phyloP scores from a whole-genome alignment of 2,113 vertebrate species.

The Eidolon helvum region DNA sequence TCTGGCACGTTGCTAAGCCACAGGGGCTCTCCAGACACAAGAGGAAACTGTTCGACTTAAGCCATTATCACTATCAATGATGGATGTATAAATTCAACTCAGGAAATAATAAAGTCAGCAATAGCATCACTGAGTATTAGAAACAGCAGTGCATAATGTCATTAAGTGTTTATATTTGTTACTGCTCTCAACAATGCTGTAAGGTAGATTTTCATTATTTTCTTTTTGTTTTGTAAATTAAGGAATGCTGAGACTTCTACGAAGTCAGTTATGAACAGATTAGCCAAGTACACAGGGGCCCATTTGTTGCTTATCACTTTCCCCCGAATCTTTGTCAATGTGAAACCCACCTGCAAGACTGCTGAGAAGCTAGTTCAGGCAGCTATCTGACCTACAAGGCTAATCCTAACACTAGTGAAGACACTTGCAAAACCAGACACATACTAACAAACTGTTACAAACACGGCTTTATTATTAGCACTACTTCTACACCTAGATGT shows the following conservation, averaged over 20 bases:
- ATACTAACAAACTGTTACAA: neutral
- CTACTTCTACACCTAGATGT: neutral
- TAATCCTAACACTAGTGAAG: neutral
- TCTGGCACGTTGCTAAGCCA: neutral
- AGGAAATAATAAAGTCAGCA: slow-evolving; percentile 31
- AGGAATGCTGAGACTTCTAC: neutral
- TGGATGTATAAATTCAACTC: neutral
- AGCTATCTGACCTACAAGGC: neutral
- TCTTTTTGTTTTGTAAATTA: slow-evolving; percentile 7
- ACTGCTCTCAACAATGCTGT: neutral
- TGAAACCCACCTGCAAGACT: neutral
- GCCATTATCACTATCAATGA: neutral
- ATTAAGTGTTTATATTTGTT: slow-evolving; percentile 28
- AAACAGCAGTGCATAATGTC: slow-evolving; percentile 10
- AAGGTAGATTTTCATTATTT: neutral
- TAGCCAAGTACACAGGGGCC: neutral
- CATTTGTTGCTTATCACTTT: neutral
- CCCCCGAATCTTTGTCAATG: neutral
- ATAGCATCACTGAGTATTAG: neutral
- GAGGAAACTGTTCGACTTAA: neutral
- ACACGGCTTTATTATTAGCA: neutral
- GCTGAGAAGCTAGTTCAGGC: neutral
- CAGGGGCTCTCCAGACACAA: neutral
- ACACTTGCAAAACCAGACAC: neutral
- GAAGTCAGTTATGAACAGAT: neutral